Evolutionary conservation across 2,113 vertebrate species (phyloP).

Genomic region (Climacteris rufus): DNA sequence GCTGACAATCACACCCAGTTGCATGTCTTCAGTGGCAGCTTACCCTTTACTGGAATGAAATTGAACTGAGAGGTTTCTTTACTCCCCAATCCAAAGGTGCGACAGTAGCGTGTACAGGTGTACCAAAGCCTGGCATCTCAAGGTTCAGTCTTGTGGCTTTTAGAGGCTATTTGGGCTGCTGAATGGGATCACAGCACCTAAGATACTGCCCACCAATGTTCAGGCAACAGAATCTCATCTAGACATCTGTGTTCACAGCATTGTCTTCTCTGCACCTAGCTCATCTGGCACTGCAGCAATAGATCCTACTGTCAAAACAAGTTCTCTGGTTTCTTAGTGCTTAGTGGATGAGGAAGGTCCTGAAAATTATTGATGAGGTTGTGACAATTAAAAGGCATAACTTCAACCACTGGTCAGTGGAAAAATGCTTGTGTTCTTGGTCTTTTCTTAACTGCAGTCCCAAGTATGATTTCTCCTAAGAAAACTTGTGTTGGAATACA

Average conservation of each 20-base stretch:
- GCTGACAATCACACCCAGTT: background rate
- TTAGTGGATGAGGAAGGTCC: background rate
- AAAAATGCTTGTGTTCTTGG: background rate
- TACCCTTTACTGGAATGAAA: background rate
- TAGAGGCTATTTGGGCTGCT: background rate
- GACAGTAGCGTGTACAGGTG: background rate
- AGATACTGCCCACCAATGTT: fast-evolving
- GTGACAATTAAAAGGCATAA: background rate
- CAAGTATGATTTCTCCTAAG: background rate
- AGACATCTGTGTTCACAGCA: background rate
- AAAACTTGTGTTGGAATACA: background rate
- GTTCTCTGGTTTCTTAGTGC: background rate
- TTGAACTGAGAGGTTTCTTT: background rate
- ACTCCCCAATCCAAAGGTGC: background rate
- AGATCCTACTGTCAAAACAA: background rate
- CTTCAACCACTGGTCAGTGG: fast-evolving
- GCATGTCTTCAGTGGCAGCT: background rate
- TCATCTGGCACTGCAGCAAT: background rate
- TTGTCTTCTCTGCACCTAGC: background rate
- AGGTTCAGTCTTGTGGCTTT: background rate
- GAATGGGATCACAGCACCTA: background rate
- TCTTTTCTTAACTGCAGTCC: background rate
- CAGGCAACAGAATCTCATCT: background rate
- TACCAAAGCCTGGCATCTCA: background rate
- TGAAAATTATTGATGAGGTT: background rate